phyloP scores from a whole-genome alignment of 2,797 vertebrate species.

The Malurus leucopterus region DNA sequence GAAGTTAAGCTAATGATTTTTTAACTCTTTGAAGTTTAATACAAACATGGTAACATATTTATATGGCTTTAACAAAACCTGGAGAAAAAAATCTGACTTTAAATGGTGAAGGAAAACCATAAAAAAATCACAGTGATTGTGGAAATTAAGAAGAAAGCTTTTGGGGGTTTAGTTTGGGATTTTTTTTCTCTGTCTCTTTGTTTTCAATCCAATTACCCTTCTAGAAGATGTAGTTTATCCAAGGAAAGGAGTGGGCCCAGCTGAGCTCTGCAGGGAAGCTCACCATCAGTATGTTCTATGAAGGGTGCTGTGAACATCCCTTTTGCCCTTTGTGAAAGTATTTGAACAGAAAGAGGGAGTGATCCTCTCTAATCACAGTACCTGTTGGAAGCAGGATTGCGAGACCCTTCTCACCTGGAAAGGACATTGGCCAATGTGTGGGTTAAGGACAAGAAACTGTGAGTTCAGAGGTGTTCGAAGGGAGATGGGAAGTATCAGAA shows the following conservation, averaged over 20 bases:
- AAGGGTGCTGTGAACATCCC: neutral
- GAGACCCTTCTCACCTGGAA: neutral
- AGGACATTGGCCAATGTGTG: neutral
- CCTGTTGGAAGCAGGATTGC: neutral
- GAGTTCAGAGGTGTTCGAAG: neutral
- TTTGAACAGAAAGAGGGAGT: neutral
- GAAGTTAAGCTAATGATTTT: neutral
- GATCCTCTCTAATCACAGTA: neutral
- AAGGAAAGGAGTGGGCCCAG: neutral
- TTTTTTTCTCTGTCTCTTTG: neutral
- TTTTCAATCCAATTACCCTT: neutral
- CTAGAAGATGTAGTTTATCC: neutral
- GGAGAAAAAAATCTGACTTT: neutral
- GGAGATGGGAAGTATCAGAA: neutral
- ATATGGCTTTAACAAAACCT: neutral
- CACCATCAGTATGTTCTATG: accelerated
- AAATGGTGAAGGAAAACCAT: neutral
- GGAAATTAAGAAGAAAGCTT: neutral
- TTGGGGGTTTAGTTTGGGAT: accelerated
- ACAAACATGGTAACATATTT: neutral
- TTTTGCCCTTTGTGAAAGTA: neutral
- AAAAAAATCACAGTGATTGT: neutral
- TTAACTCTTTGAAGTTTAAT: neutral
- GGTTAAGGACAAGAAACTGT: neutral
- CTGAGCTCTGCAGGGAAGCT: neutral